A percentile compares a stretch with the other conserved stretches of the same genome.
These are phyloP conservation scores for Dasysyrphus tricinctus DNA, from an alignment of 2,888 invertebrate species.

Conservation along the genomic window DNA sequence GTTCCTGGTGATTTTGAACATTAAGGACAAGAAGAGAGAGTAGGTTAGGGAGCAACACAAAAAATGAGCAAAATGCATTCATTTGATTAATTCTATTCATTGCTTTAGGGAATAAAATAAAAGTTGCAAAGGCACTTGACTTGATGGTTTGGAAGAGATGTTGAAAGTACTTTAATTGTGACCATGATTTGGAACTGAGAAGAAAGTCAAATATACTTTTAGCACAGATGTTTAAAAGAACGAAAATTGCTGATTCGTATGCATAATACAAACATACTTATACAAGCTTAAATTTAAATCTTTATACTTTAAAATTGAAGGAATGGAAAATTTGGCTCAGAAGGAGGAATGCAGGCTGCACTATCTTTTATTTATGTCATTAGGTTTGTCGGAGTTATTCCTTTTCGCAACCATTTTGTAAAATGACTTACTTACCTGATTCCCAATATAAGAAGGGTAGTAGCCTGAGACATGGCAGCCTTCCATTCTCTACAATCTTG, in stretches of 20 bases:
- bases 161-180: not conserved
- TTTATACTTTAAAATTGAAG: too few species aligned
- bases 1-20: constrained; percentile 11
- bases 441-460: too few species aligned
- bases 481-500: too few species aligned
- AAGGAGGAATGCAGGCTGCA: too few species aligned
- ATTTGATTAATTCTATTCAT: constrained; percentile 55
- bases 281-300: not conserved
- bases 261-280: not conserved
- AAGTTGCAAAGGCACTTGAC: constrained; percentile 7
- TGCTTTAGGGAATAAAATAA: not conserved
- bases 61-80: constrained; percentile 33
- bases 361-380: too few species aligned
- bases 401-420: too few species aligned
- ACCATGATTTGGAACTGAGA: constrained; percentile 1
- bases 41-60: constrained; percentile 27
- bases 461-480: too few species aligned
- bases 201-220: not conserved
- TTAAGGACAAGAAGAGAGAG: not conserved
- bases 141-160: constrained; percentile 4
- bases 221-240: constrained; percentile 11
- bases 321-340: too few species aligned
- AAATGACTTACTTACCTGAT: too few species aligned
- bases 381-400: too few species aligned
- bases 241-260: not conserved